Evolutionary conservation across 2,113 vertebrate species (phyloP).

Genomic region (Phainopepla nitens): DNA sequence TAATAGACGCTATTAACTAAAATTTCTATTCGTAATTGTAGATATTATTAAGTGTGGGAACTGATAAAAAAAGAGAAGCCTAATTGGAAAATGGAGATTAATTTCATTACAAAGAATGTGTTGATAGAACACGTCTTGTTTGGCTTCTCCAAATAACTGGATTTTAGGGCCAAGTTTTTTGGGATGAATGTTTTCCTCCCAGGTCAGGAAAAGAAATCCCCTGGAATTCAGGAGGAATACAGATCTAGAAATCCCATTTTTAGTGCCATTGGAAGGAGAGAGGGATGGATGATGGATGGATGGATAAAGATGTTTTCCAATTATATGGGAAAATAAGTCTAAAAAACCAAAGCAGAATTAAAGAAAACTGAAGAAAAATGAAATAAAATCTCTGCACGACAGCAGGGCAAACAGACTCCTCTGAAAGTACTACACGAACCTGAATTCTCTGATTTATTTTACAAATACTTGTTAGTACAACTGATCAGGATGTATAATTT

Average conservation of each 20-base stretch:
- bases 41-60: conserved; percentile 46
- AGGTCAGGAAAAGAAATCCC: background rate
- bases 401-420: background rate
- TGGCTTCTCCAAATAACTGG: background rate
- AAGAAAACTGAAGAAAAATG: background rate
- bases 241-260: background rate
- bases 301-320: background rate
- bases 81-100: conserved; percentile 62
- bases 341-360: background rate
- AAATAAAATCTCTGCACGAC: background rate
- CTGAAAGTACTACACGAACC: background rate
- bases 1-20: conserved; percentile 50
- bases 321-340: background rate
- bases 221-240: background rate
- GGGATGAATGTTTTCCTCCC: background rate
- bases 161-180: background rate
- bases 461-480: background rate
- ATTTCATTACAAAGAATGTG: conserved; percentile 1
- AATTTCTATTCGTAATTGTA: conserved; percentile 32
- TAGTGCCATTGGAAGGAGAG: background rate
- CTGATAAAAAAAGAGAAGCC: conserved; percentile 45
- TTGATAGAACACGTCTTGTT: background rate
- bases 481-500: background rate
- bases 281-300: background rate
- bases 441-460: background rate